Conservation (phyloP, 2,113 vertebrate genomes). For the Holacanthus passer region DNA sequence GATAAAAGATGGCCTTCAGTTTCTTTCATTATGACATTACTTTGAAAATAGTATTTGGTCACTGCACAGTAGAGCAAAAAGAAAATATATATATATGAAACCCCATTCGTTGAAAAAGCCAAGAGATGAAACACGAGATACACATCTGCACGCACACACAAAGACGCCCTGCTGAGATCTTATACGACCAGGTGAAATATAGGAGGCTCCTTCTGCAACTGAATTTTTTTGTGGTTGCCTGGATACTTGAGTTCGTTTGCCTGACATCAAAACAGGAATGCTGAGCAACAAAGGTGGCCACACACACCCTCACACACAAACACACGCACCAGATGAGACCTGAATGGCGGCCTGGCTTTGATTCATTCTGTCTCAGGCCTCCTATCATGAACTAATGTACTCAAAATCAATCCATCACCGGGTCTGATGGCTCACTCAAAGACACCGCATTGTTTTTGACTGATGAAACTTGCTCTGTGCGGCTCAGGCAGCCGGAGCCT, state of each 20-base stretch:
- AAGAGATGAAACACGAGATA: slow-evolving; percentile 42
- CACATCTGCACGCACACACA: neutral
- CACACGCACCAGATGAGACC: slow-evolving; percentile 12
- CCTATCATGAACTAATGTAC: slow-evolving; percentile 50
- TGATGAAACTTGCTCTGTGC: slow-evolving; percentile 23
- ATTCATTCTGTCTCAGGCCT: slow-evolving; percentile 33
- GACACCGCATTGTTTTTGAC: slow-evolving; percentile 42
- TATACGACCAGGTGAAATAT: slow-evolving; percentile 47
- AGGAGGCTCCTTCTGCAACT: slow-evolving; percentile 12
- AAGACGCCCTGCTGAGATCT: slow-evolving; percentile 26
- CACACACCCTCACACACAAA: slow-evolving; percentile 9
- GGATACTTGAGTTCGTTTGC: slow-evolving; percentile 63
- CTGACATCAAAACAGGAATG: slow-evolving; percentile 57
- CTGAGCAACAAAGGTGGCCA: slow-evolving; percentile 35
- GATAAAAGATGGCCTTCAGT: slow-evolving; percentile 43
- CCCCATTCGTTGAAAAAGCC: slow-evolving; percentile 25
- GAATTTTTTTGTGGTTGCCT: slow-evolving; percentile 58
- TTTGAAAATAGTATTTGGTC: slow-evolving; percentile 43
- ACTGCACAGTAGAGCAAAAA: slow-evolving; percentile 6
- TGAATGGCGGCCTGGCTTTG: slow-evolving; percentile 22
- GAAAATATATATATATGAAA: slow-evolving; percentile 1
- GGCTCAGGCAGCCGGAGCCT: slow-evolving; percentile 13
- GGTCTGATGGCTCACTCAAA: slow-evolving; percentile 36
- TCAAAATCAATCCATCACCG: slow-evolving; percentile 42
- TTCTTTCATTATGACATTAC: slow-evolving; percentile 33